Evolutionary conservation across 2,797 vertebrate species (phyloP).

Genomic region (Lacerta bilineata): DNA sequence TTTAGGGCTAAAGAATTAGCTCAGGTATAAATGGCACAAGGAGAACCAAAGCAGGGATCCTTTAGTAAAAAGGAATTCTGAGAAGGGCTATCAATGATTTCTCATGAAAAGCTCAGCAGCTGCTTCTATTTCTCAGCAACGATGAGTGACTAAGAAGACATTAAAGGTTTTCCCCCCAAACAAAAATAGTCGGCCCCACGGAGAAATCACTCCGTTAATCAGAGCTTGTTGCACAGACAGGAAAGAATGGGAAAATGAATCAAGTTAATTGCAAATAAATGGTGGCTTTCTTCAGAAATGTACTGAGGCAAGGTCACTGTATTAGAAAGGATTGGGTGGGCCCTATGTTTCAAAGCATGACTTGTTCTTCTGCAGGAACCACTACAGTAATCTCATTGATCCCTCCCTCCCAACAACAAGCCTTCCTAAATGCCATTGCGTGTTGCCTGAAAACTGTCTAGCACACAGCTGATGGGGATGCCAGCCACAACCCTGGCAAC

Average conservation of each 20-base stretch:
- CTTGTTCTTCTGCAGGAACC: constrained; percentile 18
- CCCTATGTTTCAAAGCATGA: constrained; percentile 4
- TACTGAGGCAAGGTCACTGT: constrained; percentile 28
- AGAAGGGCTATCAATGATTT: not conserved
- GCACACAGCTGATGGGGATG: not conserved
- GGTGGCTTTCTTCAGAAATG: constrained; percentile 13
- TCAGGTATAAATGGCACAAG: not conserved
- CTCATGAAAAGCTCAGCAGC: not conserved
- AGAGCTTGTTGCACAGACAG: constrained; percentile 22
- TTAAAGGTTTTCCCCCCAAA: constrained; percentile 16
- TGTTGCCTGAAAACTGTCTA: not conserved
- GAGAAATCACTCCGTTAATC: constrained; percentile 33
- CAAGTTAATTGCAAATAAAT: constrained; percentile 34
- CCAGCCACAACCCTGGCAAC: not conserved
- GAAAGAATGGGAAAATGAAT: constrained; percentile 33
- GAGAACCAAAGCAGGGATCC: not conserved
- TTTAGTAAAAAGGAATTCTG: not conserved
- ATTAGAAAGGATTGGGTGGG: constrained; percentile 11
- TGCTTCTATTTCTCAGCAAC: not conserved
- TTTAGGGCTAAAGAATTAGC: not conserved
- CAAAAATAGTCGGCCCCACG: not conserved
- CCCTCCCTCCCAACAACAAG: not conserved
- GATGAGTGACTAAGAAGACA: constrained; percentile 3
- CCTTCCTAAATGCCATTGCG: constrained; percentile 13
- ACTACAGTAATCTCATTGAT: constrained; percentile 27